Base-by-base conservation (phyloP, 2,797 vertebrate species). In the Manis crassicaudata region DNA sequence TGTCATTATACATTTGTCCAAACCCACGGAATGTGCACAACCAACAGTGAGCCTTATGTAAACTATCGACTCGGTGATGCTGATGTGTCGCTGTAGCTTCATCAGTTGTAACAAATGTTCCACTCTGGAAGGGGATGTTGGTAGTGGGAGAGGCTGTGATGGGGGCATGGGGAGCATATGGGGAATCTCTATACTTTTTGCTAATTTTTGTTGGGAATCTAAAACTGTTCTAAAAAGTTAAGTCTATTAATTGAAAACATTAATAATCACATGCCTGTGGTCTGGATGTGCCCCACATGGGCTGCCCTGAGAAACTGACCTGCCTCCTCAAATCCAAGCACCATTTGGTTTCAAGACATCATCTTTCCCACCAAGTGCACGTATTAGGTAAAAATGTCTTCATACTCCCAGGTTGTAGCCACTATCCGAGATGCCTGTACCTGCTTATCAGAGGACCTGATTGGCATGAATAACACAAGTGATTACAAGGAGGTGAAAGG, bases 211-310 rank as follows among this genome's bases (percentile, higher is more conserved):
- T 25, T 72, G 20, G 79, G 54, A 95, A 83, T 37, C 29, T 83
- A 62, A 86, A 79, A 65, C 32, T 72, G 20, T 32, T 88, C 77
- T 46, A 83, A 90, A 75, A 88, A 54, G 12, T 18, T 25, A 92
- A 88, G 29, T 65, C 62, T 72, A 27, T 72, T 65, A 11, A 27
- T 77, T 56, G 1, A 46, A 65, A 68, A 70, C 14, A 81, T 14
- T 14, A 70, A 20, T 32, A 40, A 20, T 27, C 16, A 32, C 11
- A 67, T 87, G 20, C 20, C 35, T 62, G 6, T 40, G 25, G 17
- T 32, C 62, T 58, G 63, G 17, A 35, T 35, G 35, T 27, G 63
- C 16, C 25, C 32, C 6, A n/a, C 40, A 35, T 1, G 4, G 50
- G 25, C 75, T 81, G 14, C 35, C 87, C 43, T 63, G 81, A 27